Evolutionary conservation across 2,797 vertebrate genomes (phyloP).

Genomic region (Varecia variegata): DNA sequence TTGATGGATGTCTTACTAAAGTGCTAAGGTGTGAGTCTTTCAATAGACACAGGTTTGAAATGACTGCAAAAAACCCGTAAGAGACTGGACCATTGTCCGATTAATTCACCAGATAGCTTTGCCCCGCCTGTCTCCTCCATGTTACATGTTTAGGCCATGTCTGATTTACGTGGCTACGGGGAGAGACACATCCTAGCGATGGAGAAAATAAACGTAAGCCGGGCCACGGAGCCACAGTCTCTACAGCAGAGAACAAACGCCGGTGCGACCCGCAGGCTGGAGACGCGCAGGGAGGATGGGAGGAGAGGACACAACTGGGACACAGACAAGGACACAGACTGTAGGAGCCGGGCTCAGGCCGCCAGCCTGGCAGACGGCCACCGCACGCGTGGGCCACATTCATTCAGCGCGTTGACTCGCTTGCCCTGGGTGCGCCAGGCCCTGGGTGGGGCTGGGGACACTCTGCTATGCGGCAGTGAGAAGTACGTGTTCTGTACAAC

Average conservation of each 20-base stretch:
- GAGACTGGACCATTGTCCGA: not conserved
- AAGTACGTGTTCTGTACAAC: rapidly evolving
- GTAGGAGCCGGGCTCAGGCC: rapidly evolving
- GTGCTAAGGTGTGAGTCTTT: not conserved
- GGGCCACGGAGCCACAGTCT: not conserved
- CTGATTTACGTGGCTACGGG: not conserved
- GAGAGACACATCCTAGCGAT: not conserved
- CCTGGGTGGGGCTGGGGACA: not conserved
- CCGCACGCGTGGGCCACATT: not conserved
- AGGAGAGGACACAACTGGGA: not conserved
- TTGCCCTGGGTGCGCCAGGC: too few relatives aligned
- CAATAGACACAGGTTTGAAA: not conserved
- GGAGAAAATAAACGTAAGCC: not conserved
- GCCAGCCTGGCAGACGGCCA: not conserved
- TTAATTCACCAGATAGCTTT: not conserved
- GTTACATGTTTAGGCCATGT: not conserved
- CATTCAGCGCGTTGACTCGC: not conserved
- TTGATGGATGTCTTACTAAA: not conserved
- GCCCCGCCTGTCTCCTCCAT: not conserved
- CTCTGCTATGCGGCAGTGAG: not conserved
- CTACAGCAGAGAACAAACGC: not conserved
- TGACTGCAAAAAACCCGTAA: not conserved
- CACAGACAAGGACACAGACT: not conserved
- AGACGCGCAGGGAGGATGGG: not conserved
- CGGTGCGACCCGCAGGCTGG: rapidly evolving